These are phyloP conservation scores for Macrocentrus cingulum DNA, from an alignment of 1,140 invertebrate species.

Conservation along the genomic window DNA sequence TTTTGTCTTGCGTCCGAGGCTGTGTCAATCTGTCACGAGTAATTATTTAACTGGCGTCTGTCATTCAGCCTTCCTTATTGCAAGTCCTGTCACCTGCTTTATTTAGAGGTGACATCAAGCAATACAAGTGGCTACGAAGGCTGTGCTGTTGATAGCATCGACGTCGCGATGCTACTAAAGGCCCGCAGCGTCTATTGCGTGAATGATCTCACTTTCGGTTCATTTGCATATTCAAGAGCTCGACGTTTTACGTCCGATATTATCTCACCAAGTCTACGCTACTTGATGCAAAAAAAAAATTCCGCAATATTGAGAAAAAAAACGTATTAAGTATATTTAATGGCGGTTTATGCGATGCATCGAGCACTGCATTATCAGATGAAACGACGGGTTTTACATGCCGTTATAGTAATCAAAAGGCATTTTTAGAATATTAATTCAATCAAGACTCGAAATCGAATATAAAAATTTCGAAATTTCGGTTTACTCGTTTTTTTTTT, in stretches of 20 bases:
- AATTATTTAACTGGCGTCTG: neutral
- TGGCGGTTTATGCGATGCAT: too few relatives aligned
- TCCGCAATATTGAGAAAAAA: neutral
- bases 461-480: too few relatives aligned
- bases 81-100: slow-evolving; percentile 34
- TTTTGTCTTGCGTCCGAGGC: too few relatives aligned
- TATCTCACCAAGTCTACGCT: slow-evolving; percentile 2
- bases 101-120: slow-evolving; percentile 47
- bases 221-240: slow-evolving; percentile 27
- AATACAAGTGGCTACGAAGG: slow-evolving; percentile 40
- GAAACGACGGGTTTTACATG: too few relatives aligned
- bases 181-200: slow-evolving; percentile 35
- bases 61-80: neutral
- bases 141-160: slow-evolving; percentile 28
- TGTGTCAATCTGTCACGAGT: neutral
- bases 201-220: slow-evolving; percentile 39
- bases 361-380: too few relatives aligned
- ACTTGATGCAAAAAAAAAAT: too few relatives aligned
- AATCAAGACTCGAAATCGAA: too few relatives aligned
- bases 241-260: slow-evolving; percentile 13
- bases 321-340: neutral
- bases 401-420: too few relatives aligned
- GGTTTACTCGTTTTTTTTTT: too few relatives aligned
- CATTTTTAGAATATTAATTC: too few relatives aligned
- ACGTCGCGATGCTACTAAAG: slow-evolving; percentile 25